phyloP scores from a whole-genome alignment of 2,113 vertebrate species.

The Pterocles gutturalis region DNA sequence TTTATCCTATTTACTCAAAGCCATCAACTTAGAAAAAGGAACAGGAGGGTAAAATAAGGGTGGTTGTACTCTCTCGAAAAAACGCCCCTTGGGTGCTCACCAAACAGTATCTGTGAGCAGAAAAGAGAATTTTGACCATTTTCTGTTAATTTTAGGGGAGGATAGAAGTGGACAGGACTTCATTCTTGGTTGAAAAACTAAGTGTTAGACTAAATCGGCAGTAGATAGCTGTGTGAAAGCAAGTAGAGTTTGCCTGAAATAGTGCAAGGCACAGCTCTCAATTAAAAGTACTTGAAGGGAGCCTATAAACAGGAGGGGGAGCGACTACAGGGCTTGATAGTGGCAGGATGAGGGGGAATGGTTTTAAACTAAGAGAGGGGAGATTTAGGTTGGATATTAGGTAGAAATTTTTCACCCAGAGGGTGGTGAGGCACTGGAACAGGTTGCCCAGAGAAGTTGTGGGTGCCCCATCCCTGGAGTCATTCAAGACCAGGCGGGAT shows the following conservation, averaged over 20 bases:
- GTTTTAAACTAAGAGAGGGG: no score
- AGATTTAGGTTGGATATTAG: no score
- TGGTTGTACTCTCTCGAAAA: not conserved
- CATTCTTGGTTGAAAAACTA: not conserved
- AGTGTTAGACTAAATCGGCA: not conserved
- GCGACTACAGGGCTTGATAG: no score
- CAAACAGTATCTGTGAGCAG: not conserved
- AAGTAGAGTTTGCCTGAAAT: not conserved
- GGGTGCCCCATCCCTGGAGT: no score
- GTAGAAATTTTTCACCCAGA: no score
- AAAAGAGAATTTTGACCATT: not conserved
- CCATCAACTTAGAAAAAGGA: not conserved
- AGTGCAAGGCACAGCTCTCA: not conserved
- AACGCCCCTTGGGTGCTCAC: not conserved
- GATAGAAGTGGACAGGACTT: not conserved
- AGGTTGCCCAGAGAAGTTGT: no score
- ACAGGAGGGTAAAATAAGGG: not conserved
- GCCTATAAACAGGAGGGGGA: no score
- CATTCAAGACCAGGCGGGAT: no score
- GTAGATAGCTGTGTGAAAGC: not conserved
- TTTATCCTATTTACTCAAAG: not conserved
- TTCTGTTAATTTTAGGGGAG: not conserved
- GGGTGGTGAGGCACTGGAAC: no score
- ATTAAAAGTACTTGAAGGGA: not conserved
- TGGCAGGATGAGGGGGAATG: no score